A percentile compares a stretch with the other conserved stretches of the same genome.
These are phyloP conservation scores for Tachyglossus aculeatus DNA, from an alignment of 2,797 vertebrate genomes.

Conservation along the genomic window DNA sequence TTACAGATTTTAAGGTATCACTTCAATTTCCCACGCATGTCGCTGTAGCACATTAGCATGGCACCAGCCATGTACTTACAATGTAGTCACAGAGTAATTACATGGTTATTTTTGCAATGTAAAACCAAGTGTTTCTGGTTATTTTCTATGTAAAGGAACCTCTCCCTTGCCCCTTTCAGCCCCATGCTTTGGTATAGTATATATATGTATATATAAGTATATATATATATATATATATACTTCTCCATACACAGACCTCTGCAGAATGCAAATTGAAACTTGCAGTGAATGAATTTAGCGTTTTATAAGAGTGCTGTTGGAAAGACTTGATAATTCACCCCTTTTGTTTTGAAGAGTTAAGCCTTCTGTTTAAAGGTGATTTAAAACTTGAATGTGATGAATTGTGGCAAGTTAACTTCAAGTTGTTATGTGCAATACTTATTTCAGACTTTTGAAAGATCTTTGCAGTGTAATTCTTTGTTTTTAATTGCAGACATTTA, in stretches of 20 bases:
- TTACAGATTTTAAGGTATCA: conserved; percentile 68
- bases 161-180: conserved; percentile 47
- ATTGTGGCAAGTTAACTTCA: conserved; percentile 99
- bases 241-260: conserved; percentile 95
- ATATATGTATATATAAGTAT: too few species aligned
- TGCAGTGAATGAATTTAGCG: conserved; percentile 91
- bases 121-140: conserved; percentile 84
- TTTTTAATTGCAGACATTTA: conserved; percentile 98
- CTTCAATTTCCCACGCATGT: conserved; percentile 72
- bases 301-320: conserved; percentile 95
- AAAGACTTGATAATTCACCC: conserved; percentile 95
- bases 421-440: conserved; percentile 99
- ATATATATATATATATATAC: too few species aligned
- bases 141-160: conserved; percentile 81
- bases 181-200: conserved; percentile 85
- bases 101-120: conserved; percentile 85
- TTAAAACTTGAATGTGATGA: conserved; percentile 99
- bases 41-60: conserved; percentile 72
- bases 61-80: conserved; percentile 75
- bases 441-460: conserved; percentile 98
- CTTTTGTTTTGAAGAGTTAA: conserved; percentile 88
- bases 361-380: conserved; percentile 95
- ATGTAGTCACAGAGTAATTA: conserved; percentile 80
- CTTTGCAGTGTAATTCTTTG: conserved; percentile 96
- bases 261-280: conserved; percentile 92